Base-by-base conservation (phyloP, 2,113 vertebrate species). In the Aythya baeri region DNA sequence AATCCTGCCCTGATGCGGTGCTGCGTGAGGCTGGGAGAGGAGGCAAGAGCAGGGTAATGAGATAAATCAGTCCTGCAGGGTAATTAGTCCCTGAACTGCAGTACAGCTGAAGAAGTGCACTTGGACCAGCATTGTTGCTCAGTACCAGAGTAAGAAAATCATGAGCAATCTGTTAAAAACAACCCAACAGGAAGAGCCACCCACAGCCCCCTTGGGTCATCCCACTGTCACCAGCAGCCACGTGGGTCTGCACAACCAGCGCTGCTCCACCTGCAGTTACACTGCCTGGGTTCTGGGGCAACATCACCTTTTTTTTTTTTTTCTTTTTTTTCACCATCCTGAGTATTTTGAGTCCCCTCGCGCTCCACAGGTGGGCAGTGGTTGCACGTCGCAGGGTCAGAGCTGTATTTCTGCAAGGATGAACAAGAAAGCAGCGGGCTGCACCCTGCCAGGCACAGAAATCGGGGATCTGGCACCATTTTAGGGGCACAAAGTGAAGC, bases 321-420 rank as follows among this genome's bases (percentile, higher is more conserved):
- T 4, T 29, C n/a, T 16, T 49, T 18, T 57, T 31, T 4, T 23
- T 49, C 8, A n/a, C 38, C 23, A 2, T 8, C 3, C 6, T 1
- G 27, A 54, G 63, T 29, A 21, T 13, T 44, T 4, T 7, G 7
- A 0, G 2, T 15, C 36, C 11, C 7, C 29, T 4, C 5, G 0
- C 34, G 31, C 41, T 38, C 9, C 4, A 26, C 50, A 20, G 38
- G 49, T 1, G 3, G 38, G 70, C 32, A 5, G 41, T 4, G 3
- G 6, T 1, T 10, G 26, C 27, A 13, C 13, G 0, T 20, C 15
- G 0, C 34, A 10, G 68, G 11, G 16, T 8, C 7, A 9, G 41
- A 61, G 12, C 36, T n/a, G 13, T 46, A 22, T 0, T 36, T 29
- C 59, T 8, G 16, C n/a, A 13, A 46, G 32, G 55, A 68, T 26